phyloP scores from a whole-genome alignment of 2,797 vertebrate genomes.

The Falco novaeseelandiae region DNA sequence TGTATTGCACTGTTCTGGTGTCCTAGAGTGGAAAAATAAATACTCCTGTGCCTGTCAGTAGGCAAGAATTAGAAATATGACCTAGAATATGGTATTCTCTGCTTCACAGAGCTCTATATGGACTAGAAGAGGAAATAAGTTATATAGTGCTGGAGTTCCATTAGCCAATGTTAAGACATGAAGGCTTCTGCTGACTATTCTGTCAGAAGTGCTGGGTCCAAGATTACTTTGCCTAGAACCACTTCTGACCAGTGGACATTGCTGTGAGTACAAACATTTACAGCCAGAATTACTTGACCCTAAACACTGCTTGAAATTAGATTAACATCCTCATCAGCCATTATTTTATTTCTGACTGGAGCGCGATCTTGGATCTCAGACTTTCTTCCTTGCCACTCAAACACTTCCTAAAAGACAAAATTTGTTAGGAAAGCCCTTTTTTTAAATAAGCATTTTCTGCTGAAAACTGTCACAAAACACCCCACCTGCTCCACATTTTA shows the following conservation, averaged over 20 bases:
- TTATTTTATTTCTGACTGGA: neutral
- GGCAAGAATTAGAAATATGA: neutral
- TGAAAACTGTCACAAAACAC: neutral
- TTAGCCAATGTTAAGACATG: neutral
- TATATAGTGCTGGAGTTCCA: neutral
- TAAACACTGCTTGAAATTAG: neutral
- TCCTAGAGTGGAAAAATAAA: neutral
- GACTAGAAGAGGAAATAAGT: neutral
- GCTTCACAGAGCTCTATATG: neutral
- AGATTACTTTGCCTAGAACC: neutral
- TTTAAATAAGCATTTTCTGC: neutral
- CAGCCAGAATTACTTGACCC: neutral
- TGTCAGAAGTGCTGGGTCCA: neutral
- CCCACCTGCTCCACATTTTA: neutral
- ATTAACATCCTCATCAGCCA: neutral
- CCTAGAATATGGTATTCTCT: neutral
- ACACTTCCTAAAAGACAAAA: neutral
- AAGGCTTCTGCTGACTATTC: neutral
- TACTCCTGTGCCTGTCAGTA: neutral
- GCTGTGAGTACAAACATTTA: neutral
- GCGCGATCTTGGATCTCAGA: neutral
- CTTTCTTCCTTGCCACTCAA: neutral
- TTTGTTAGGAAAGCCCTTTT: neutral
- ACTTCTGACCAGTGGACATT: neutral
- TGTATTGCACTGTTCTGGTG: neutral